These are phyloP conservation scores for Palythoa grandiflora DNA, from an alignment of 92 coral and sea anemone genomes.

Conservation along the genomic window DNA sequence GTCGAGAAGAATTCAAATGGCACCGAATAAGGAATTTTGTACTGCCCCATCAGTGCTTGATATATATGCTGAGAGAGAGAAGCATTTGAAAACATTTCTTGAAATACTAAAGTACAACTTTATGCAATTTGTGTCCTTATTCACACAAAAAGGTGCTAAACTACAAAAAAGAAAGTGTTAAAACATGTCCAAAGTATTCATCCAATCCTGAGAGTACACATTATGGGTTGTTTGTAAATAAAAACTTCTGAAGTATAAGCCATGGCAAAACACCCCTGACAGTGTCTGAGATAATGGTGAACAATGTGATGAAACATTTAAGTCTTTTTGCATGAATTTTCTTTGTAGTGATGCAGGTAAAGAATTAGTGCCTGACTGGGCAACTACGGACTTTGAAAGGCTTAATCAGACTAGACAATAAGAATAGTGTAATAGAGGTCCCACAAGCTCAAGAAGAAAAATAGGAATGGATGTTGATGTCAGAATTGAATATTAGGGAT, in stretches of 20 bases:
- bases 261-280: conserved; percentile 21
- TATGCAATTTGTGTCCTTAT: conserved; percentile 34
- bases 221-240: conserved; percentile 1
- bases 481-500: conserved; percentile 39
- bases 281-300: conserved; percentile 13
- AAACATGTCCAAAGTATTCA: not conserved
- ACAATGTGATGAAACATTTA: conserved; percentile 43
- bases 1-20: not conserved
- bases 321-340: conserved; percentile 37
- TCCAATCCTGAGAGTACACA: not conserved
- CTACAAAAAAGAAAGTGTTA: conserved; percentile 7
- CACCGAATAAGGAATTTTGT: not conserved
- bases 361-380: conserved; percentile 47
- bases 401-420: not conserved
- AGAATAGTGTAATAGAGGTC: not conserved
- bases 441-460: conserved; percentile 5
- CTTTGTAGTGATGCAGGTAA: conserved; percentile 25
- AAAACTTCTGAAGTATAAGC: conserved; percentile 47
- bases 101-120: not conserved
- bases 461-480: conserved; percentile 41
- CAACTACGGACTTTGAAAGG: conserved; percentile 18
- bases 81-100: not conserved
- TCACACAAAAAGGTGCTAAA: conserved; percentile 18
- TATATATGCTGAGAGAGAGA: not conserved
- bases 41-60: not conserved